phyloP scores from a whole-genome alignment of 2,888 invertebrate genomes.

The Caenorhabditis angaria region DNA sequence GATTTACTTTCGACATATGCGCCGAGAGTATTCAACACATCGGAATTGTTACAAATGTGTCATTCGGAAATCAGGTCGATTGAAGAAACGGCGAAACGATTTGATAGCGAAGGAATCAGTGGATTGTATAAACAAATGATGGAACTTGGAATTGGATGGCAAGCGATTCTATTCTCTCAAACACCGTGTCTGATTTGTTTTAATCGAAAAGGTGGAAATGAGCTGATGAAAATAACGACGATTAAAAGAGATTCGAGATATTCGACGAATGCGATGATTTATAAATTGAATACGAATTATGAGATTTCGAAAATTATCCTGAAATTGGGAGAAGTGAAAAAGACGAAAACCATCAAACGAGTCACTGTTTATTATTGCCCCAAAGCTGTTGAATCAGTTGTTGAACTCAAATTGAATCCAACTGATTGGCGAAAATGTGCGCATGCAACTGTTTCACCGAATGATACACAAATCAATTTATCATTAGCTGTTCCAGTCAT shows the following conservation, averaged over 20 bases:
- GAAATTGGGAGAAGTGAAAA: constrained; percentile 91
- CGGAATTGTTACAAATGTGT: constrained; percentile 38
- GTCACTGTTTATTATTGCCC: constrained; percentile 96
- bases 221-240: constrained; percentile 50
- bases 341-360: constrained; percentile 86
- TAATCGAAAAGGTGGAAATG: constrained; percentile 34
- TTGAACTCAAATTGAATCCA: constrained; percentile 87
- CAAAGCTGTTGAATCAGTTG: constrained; percentile 89
- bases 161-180: constrained; percentile 78
- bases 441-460: constrained; percentile 77
- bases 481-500: constrained; percentile 81
- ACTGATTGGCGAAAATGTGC: constrained; percentile 92
- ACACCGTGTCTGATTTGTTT: constrained; percentile 93
- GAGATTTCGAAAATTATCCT: constrained; percentile 84
- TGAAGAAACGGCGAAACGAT: constrained; percentile 12
- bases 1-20: constrained; percentile 94
- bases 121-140: constrained; percentile 38
- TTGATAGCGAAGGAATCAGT: constrained; percentile 37
- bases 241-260: constrained; percentile 86
- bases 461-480: constrained; percentile 38
- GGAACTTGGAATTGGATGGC: constrained; percentile 46
- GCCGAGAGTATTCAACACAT: constrained; percentile 78
- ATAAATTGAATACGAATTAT: constrained; percentile 92
- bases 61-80: constrained; percentile 38
- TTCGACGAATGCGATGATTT: constrained; percentile 95